Evolutionary conservation across 2,797 vertebrate genomes (phyloP), one percentile per base, ranked within the genome.

Genomic region (Loriculus beryllinus): DNA sequence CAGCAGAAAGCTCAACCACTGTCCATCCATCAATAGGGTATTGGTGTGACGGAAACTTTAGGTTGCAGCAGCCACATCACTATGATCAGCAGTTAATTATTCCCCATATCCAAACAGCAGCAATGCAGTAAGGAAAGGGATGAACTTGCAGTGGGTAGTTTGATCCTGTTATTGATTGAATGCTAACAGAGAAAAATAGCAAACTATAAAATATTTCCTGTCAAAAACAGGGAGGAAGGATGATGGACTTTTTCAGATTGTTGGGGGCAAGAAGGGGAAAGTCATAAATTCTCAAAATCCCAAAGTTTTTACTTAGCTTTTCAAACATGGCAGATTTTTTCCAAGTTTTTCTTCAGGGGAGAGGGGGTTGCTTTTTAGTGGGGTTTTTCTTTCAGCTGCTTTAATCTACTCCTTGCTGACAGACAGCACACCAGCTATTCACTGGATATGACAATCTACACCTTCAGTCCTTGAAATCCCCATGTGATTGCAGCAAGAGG

Each of bases 391-490:
- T 80, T 20, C 76, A 33, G 65, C 92, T 83, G 29, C 64, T 68
- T 79, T 82, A 74, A 65, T 62, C 70, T 93, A 47, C 79, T 91
- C 72, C 56, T 85, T 91, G 88, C 52, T 85, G 89, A 92, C 69
- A 96, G 90, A 86, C 45, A 93, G 42, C 37, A 85, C 49, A 75
- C 19, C 74, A 95, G 82, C 75, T 96, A 56, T 76, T 95, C 78
- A 80, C 57, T 86, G 71, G 57, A 75, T 87, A 91, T 21, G 7
- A 4, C 70, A 48, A 96, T 74, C n/a, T 68, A 71, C 14, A 63
- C 57, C 28, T 63, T 60, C 28, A 7, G 48, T 10, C 45, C 48
- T 69, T 31, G 37, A 22, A 16, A 20, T 49, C 70, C 35, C 37
- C 3, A 3, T 23, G 37, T n/a, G 40, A 65, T 6, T 67, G 42